These are phyloP conservation scores for Sphinx pinastri DNA, from an alignment of 2,888 invertebrate genomes.

Conservation along the genomic window DNA sequence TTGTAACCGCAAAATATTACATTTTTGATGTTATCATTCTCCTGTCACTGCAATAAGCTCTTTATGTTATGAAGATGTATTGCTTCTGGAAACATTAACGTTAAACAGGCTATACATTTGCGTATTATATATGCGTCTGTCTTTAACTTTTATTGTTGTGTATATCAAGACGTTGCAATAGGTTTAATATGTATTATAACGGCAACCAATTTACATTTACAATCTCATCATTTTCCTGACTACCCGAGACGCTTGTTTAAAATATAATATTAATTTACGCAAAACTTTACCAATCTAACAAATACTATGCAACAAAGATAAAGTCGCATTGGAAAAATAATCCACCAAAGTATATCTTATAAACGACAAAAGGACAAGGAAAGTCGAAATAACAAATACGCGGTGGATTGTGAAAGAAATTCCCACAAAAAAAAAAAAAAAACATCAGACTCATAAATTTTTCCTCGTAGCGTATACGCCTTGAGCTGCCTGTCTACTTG, in stretches of 20 bases:
- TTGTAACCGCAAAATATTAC: conserved; percentile 15
- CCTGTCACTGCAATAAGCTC: conserved; percentile 1
- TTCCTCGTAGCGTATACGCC: conserved; percentile 69
- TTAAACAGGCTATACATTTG: background rate
- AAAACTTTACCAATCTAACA: too few relatives aligned
- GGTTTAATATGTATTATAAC: too few relatives aligned
- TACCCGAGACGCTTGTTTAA: too few relatives aligned
- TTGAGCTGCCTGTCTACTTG: conserved; percentile 76
- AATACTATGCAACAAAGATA: too few relatives aligned
- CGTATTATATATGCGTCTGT: background rate
- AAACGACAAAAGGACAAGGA: conserved; percentile 31
- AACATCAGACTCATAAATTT: conserved; percentile 64
- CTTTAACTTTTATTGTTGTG: background rate
- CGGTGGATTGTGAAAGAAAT: conserved; percentile 47
- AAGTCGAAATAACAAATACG: conserved; percentile 35
- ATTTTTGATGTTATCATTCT: conserved; percentile 8
- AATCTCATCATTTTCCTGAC: too few relatives aligned
- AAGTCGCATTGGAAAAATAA: too few relatives aligned
- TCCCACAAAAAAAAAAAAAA: conserved; percentile 53
- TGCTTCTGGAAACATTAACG: background rate
- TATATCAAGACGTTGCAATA: background rate
- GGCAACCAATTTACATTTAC: too few relatives aligned
- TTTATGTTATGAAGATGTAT: conserved; percentile 10
- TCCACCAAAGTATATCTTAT: conserved; percentile 20
- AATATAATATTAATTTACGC: too few relatives aligned